A percentile compares a stretch with the other conserved stretches of the same genome.
Evolutionary conservation across 2,797 vertebrate species (phyloP).

Genomic region (Serranus cabrilla): DNA sequence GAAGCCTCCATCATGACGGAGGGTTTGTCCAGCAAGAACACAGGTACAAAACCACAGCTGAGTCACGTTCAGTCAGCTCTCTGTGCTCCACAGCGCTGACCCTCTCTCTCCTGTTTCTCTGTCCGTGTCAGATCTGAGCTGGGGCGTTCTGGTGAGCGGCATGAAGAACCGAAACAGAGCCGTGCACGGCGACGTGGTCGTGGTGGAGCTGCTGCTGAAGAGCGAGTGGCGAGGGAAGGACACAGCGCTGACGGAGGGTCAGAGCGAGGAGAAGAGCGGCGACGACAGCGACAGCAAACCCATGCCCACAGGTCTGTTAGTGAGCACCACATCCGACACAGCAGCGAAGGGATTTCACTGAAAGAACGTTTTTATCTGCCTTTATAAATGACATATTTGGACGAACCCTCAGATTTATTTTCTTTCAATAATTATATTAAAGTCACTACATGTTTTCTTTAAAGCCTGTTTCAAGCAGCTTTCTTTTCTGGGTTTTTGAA

Average conservation of each 20-base stretch:
- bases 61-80: no score
- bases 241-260: conserved; percentile 88
- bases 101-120: no score
- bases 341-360: no score
- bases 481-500: no score
- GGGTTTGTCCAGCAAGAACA: conserved; percentile 87
- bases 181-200: conserved; percentile 92
- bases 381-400: no score
- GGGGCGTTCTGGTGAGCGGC: conserved; percentile 90
- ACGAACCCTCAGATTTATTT: no score
- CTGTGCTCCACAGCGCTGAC: neutral
- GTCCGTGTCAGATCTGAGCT: conserved; percentile 83
- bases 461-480: no score
- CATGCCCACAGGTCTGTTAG: conserved; percentile 93
- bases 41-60: conserved; percentile 72
- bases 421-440: no score
- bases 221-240: conserved; percentile 92
- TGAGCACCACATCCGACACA: no score
- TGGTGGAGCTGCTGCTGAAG: conserved; percentile 89
- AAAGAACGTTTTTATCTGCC: no score
- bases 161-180: conserved; percentile 92
- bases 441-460: no score
- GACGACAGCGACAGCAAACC: conserved; percentile 87
- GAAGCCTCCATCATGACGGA: conserved; percentile 91
- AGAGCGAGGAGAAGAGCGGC: conserved; percentile 85